Evolutionary conservation across 2,113 vertebrate species (phyloP).

Genomic region (Archilochus colubris): DNA sequence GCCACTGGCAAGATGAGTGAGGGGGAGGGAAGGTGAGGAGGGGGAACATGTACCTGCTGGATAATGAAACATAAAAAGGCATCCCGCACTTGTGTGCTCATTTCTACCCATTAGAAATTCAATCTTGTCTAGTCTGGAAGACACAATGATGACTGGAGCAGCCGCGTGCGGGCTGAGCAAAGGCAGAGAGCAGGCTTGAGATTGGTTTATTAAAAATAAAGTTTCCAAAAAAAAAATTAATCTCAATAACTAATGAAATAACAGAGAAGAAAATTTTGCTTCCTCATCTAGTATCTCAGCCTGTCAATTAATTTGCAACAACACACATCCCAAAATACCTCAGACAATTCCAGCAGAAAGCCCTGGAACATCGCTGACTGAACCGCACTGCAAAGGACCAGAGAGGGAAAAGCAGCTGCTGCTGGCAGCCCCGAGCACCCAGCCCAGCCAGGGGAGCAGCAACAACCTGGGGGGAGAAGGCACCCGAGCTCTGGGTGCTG

Average conservation of each 20-base stretch:
- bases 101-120: not conserved
- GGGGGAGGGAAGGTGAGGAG: not conserved
- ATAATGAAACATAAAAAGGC: not conserved
- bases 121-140: not conserved
- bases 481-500: fast-evolving
- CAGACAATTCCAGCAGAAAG: conserved; percentile 6
- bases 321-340: conserved; percentile 1
- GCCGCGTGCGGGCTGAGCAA: fast-evolving
- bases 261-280: not conserved
- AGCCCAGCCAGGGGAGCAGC: not conserved
- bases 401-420: not conserved
- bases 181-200: not conserved
- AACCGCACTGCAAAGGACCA: fast-evolving
- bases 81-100: fast-evolving
- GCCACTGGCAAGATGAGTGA: not conserved
- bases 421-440: not conserved
- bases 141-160: not conserved
- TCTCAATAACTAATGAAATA: not conserved
- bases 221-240: not conserved
- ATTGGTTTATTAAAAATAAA: not conserved
- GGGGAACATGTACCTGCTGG: fast-evolving
- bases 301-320: conserved; percentile 16
- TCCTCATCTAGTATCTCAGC: not conserved
- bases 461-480: not conserved
- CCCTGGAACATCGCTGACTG: not conserved